A percentile compares a stretch with the other conserved stretches of the same genome.
Evolutionary conservation across 2,797 vertebrate species (phyloP).

Genomic region (Siniperca undulata): DNA sequence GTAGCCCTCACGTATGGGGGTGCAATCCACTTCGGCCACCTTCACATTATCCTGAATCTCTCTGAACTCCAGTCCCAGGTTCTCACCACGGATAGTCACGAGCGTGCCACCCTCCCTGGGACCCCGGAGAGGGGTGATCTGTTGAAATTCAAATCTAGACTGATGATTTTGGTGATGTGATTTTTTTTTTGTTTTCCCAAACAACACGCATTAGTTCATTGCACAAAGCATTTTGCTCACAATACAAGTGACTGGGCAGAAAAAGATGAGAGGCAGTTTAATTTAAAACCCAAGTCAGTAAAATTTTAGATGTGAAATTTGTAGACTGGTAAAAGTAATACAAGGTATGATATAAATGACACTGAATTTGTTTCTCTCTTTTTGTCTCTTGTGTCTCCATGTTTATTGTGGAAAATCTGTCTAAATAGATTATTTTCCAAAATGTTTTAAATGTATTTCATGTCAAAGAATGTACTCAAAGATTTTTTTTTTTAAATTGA

Average conservation of each 20-base stretch:
- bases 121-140: conserved; percentile 94
- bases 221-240: neutral
- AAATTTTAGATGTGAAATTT: neutral
- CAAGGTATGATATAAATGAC: neutral
- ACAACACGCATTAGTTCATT: neutral
- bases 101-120: conserved; percentile 96
- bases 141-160: conserved; percentile 33
- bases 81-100: conserved; percentile 97
- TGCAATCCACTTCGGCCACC: conserved; percentile 96
- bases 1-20: conserved; percentile 94
- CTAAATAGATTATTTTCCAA: neutral
- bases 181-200: neutral
- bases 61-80: conserved; percentile 94
- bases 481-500: neutral
- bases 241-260: neutral
- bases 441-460: neutral
- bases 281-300: neutral
- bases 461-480: too few species aligned
- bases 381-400: neutral
- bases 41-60: conserved; percentile 94
- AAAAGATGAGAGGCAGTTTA: neutral
- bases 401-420: neutral
- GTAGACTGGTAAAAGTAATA: neutral
- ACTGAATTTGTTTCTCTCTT: neutral
- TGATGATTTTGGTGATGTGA: conserved; percentile 9